Evolutionary conservation across 2,797 vertebrate genomes (phyloP), one percentile per base, ranked within the genome.

Genomic region (Staurois parvus): DNA sequence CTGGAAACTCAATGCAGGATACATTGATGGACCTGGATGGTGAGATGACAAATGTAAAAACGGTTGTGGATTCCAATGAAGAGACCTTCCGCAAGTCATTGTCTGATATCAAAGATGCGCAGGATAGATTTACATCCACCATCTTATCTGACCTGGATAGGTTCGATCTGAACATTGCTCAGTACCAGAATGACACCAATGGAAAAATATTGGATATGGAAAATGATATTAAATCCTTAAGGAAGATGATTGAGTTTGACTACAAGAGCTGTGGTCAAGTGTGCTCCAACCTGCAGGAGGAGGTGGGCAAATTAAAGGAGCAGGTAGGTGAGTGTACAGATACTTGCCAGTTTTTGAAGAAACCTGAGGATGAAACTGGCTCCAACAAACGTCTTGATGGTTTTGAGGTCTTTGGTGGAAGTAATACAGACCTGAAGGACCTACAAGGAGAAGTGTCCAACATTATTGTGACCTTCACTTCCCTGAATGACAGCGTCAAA

Each of bases 401-500:
- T 28, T 96, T 97, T 66, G 92, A 93, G 0, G 89, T 94, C 21
- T 93, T 96, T 0, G 95, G 89, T 2, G 95, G 94, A 68, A 91
- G 87, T 72, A 88, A 96, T 0, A 91, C 91, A 3, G 95, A 97
- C 75, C 93, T 98, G 34, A 95, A 92, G 90, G 95, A 92, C 12
- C 90, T 99, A 87, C 96, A 96, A 67, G 96, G 94, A 40, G 94
- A 98, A 88, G 89, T 99, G 32, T 93, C 92, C 0, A 91, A 92
- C 8, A 93, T 97, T 10, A 93, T 94, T 32, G 76, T 93, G 24
- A 94, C 90, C 1, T 96, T 97, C 78, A 93, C 89, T 70, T 95
- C 96, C 67, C 92, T 98, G 67, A 98, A 98, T 32, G 91, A 95
- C 88, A 96, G 96, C 0, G 88, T 98, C 88, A 95, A 95, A 15